phyloP scores from a whole-genome alignment of 2,888 invertebrate species.

The Tigriopus californicus region DNA sequence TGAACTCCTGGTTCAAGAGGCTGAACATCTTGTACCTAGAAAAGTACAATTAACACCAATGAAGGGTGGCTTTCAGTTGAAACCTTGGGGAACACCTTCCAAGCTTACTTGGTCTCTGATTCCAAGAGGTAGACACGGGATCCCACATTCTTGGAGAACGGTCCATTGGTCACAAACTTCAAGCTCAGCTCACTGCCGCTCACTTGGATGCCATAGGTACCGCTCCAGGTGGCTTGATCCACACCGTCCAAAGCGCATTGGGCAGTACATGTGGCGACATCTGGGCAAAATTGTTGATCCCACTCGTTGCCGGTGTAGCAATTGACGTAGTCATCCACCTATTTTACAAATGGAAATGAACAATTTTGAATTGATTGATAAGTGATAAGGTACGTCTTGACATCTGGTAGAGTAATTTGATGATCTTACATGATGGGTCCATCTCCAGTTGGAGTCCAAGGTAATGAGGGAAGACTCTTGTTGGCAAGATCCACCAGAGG shows the following conservation, averaged over 20 bases:
- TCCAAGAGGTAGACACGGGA: slow-evolving; percentile 19
- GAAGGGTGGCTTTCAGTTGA: too few relatives aligned
- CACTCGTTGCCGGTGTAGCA: slow-evolving; percentile 18
- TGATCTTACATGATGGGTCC: slow-evolving; percentile 17
- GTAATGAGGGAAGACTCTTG: neutral
- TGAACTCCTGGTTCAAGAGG: slow-evolving; percentile 19
- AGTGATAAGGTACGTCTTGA: too few relatives aligned
- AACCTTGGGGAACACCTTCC: too few relatives aligned
- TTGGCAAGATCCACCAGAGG: neutral
- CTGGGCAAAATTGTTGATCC: slow-evolving; percentile 18
- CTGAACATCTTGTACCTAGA: slow-evolving; percentile 19
- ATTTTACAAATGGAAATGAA: neutral
- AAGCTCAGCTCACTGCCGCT: slow-evolving; percentile 13
- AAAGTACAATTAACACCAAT: neutral
- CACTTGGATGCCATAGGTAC: slow-evolving; percentile 17
- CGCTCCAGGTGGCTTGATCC: slow-evolving; percentile 16
- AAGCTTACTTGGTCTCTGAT: neutral
- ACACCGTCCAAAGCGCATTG: slow-evolving; percentile 19
- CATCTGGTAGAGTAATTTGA: too few relatives aligned
- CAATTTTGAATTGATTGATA: neutral
- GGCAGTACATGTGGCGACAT: slow-evolving; percentile 17
- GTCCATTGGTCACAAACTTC: slow-evolving; percentile 18
- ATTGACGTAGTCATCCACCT: slow-evolving; percentile 14
- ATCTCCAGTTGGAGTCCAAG: slow-evolving; percentile 19
- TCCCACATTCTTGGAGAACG: slow-evolving; percentile 18